Conservation (phyloP, 2,888 invertebrate genomes). For the Thalpophila matura region DNA sequence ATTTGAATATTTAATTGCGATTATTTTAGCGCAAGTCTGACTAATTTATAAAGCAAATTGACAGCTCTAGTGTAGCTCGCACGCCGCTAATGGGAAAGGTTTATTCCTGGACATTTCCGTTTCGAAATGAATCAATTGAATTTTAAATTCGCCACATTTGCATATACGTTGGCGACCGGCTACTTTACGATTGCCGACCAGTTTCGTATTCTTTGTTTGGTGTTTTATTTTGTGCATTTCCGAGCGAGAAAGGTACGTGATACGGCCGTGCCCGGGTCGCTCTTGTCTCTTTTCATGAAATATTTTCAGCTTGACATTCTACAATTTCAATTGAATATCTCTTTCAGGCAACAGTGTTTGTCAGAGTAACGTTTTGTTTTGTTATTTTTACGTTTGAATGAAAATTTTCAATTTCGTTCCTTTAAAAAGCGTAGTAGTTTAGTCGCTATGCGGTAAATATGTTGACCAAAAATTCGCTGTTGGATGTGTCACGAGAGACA, state of each 20-base stretch:
- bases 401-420: conserved; percentile 26
- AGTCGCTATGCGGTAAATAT: conserved; percentile 59
- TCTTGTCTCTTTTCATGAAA: conserved; percentile 78
- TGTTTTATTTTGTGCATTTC: conserved; percentile 85
- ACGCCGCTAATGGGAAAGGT: conserved; percentile 74
- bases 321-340: conserved; percentile 76
- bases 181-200: conserved; percentile 80
- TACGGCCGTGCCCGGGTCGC: conserved; percentile 71
- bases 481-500: conserved; percentile 78
- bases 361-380: conserved; percentile 37
- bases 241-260: conserved; percentile 79
- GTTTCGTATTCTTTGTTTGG: conserved; percentile 82
- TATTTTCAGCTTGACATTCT: conserved; percentile 83
- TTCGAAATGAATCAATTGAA: conserved; percentile 76
- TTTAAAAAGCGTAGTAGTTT: conserved; percentile 25
- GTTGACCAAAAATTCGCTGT: conserved; percentile 73
- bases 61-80: conserved; percentile 71
- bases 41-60: conserved; percentile 85
- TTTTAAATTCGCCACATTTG: conserved; percentile 78
- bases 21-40: conserved; percentile 80
- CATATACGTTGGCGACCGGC: conserved; percentile 74
- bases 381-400: conserved; percentile 31
- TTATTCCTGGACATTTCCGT: conserved; percentile 72
- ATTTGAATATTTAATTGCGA: conserved; percentile 87
- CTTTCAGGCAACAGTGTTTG: conserved; percentile 44